phyloP scores from a whole-genome alignment of 2,797 vertebrate species.

The Myotis planiceps region DNA sequence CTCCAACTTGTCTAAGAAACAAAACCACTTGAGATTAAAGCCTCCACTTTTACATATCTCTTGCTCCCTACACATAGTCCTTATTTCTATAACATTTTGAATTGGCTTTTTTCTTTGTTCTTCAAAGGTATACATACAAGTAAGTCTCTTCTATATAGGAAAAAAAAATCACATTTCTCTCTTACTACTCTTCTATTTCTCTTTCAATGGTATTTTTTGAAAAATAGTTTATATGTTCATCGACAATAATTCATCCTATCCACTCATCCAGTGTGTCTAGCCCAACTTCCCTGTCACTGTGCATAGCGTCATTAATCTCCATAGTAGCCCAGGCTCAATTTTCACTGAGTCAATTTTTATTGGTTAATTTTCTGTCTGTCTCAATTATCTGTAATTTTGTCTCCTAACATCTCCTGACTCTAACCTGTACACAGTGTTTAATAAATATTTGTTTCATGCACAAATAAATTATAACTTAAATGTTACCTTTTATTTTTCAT shows the following conservation, averaged over 20 bases:
- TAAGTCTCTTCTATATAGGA: not conserved
- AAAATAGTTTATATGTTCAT: not conserved
- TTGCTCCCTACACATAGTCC: not conserved
- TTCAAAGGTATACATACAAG: conserved; percentile 6
- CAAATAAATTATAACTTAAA: not conserved
- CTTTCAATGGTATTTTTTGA: not conserved
- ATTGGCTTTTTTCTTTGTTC: not conserved
- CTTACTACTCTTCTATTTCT: not conserved
- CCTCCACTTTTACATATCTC: not conserved
- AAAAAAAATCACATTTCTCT: not conserved
- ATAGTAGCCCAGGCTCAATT: not conserved
- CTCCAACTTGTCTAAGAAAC: conserved; percentile 45
- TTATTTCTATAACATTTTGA: conserved; percentile 15
- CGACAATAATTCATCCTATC: not conserved
- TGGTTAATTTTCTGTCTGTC: not conserved
- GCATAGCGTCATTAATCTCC: not conserved
- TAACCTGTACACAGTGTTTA: not conserved
- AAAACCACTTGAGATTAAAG: not conserved
- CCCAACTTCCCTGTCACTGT: not conserved
- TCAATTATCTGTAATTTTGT: not conserved
- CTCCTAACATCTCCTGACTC: not conserved
- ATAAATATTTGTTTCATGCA: not conserved
- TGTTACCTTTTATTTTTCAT: conserved; percentile 9
- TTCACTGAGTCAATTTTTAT: not conserved
- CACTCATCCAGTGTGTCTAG: not conserved